Evolutionary conservation across 23 tunicate genomes (phyloP), one percentile per base, ranked within the genome.

Genomic region (Ascidia mentula): DNA sequence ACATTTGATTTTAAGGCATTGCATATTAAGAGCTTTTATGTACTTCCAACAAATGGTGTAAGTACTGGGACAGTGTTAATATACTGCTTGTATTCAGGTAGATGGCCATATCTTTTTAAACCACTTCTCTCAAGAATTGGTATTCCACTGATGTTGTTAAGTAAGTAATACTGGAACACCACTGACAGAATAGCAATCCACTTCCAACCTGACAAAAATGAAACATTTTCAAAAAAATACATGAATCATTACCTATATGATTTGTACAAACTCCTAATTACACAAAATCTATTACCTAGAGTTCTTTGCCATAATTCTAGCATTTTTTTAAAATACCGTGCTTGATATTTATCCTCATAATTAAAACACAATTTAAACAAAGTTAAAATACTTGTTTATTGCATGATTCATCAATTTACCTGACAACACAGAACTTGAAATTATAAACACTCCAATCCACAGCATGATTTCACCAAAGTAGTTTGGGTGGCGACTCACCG

Each of bases 381-480:
- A 53, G 24, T 28, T 42, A 53, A 53, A 28, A 9, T 28, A 53
- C 1, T n/a, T n/a, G n/a, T n/a, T n/a, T n/a, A n/a, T n/a, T n/a
- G n/a, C n/a, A n/a, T n/a, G n/a, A n/a, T n/a, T n/a, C n/a, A n/a
- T 6, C 24, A 12, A 36, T 6, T 69, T 37, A 89, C 98, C 90
- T 78, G 72, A 30, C 18, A 95, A 75, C 22, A 61, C 80, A 15
- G 95, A 74, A 15, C 95, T 81, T n/a, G 98, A 88, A 32, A 89
- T 74, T 8, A 95, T 69, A 40, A 95, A 89, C 20, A 89, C 36
- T 24, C 98, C 98, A 53, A 80, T 15, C 98, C 98, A 95, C 32
- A 95, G 69, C 37, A 85, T 32, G 60, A 95, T 89, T 84, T 95
- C 99, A 30, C 99, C 99, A 83, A 95, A 89, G 76, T 95, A 95